phyloP scores from a whole-genome alignment of 1,140 invertebrate species.

The Coptotermes formosanus region DNA sequence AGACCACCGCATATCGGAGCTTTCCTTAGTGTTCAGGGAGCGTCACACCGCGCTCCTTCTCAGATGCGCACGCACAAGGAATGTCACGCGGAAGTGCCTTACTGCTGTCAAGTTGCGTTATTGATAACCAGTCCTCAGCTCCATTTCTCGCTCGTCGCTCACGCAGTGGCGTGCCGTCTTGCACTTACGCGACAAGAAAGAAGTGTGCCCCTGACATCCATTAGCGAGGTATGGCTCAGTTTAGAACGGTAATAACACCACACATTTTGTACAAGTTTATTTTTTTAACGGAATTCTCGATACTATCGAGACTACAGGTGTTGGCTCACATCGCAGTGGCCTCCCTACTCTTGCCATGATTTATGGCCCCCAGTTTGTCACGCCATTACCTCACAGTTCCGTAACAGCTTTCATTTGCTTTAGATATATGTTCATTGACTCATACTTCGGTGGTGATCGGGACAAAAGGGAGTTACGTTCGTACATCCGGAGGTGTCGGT shows the following conservation, averaged over 20 bases:
- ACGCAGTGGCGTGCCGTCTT: background rate
- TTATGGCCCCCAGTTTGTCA: background rate
- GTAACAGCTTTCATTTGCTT: slow-evolving; percentile 7
- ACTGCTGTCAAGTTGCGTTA: background rate
- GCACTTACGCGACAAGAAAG: background rate
- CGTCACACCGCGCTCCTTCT: no score
- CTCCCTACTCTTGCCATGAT: background rate
- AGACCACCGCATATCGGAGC: no score
- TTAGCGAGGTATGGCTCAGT: background rate
- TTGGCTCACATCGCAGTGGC: background rate
- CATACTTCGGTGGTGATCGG: background rate
- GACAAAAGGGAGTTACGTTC: background rate
- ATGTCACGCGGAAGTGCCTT: no score
- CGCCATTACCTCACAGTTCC: background rate
- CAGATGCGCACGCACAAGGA: no score
- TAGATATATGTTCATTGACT: slow-evolving; percentile 1
- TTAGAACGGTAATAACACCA: background rate
- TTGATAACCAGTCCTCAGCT: background rate
- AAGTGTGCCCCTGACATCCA: background rate
- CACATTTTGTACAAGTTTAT: background rate
- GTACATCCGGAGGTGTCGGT: background rate
- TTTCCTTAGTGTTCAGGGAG: no score
- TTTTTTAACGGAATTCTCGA: background rate
- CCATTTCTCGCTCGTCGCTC: background rate
- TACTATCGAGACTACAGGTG: background rate